Conservation (phyloP, 2,113 vertebrate genomes). For the Chlorocebus sabaeus region DNA sequence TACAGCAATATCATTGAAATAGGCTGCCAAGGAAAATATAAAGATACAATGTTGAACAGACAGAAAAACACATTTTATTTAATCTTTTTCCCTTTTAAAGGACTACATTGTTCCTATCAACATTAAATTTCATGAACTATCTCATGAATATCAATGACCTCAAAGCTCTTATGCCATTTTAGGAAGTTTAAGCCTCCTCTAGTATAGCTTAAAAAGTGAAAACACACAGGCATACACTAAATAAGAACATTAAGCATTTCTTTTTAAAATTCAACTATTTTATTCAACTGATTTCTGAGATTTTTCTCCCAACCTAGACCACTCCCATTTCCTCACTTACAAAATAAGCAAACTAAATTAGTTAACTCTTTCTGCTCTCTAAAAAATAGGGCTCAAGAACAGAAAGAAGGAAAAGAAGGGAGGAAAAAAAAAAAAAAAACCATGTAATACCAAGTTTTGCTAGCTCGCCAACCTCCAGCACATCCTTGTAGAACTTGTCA, state of each 20-base stretch:
- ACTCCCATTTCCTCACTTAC: background rate
- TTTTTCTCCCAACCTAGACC: background rate
- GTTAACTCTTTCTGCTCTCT: background rate
- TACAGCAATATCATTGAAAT: slow-evolving; percentile 99
- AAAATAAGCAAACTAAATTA: slow-evolving; percentile 10
- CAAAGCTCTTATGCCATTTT: background rate
- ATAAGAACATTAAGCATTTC: slow-evolving; percentile 23
- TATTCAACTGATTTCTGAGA: background rate
- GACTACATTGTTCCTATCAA: background rate
- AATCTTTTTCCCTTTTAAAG: background rate
- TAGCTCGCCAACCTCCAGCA: slow-evolving; percentile 98
- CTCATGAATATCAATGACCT: background rate
- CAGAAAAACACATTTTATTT: slow-evolving; percentile 4
- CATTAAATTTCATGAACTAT: slow-evolving; percentile 14
- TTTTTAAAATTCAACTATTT: slow-evolving; percentile 48
- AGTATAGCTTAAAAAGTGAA: slow-evolving; percentile 12
- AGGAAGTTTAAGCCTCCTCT: background rate
- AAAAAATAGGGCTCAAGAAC: slow-evolving; percentile 1
- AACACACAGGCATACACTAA: background rate
- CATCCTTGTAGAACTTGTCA: slow-evolving; percentile 99
- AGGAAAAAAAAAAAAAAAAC: background rate
- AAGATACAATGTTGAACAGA: slow-evolving; percentile 44
- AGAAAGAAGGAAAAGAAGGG: background rate
- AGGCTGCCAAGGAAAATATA: slow-evolving; percentile 85
- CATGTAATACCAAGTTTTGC: slow-evolving; percentile 94